Conservation (phyloP, 2,888 invertebrate species). For the Malthinus seriepunctatus region DNA sequence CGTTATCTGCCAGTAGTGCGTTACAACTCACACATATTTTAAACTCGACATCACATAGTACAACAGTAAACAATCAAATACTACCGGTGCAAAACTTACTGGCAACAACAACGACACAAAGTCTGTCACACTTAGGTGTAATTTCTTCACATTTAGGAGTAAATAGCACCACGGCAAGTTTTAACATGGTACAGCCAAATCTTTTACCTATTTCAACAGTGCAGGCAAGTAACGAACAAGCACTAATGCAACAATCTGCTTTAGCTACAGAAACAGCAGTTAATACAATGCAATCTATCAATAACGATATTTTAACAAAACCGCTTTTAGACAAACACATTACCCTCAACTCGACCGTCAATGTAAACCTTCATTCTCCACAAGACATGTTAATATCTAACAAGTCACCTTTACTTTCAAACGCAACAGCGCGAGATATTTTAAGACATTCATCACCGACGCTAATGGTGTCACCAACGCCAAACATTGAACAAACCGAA, state of each 20-base stretch:
- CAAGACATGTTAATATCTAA: constrained; percentile 41
- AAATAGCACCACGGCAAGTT: background rate
- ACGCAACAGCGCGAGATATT: constrained; percentile 49
- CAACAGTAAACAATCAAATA: constrained; percentile 25
- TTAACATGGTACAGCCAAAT: constrained; percentile 1
- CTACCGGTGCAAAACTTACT: constrained; percentile 31
- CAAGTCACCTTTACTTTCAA: constrained; percentile 27
- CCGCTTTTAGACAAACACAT: background rate
- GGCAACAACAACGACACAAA: constrained; percentile 26
- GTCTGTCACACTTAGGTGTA: constrained; percentile 25
- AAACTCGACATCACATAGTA: constrained; percentile 9
- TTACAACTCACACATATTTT: constrained; percentile 17
- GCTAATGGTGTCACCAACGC: constrained; percentile 40
- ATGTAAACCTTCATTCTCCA: constrained; percentile 28
- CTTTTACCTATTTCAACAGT: constrained; percentile 1
- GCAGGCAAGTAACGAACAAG: constrained; percentile 27
- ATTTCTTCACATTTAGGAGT: constrained; percentile 14
- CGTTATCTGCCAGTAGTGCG: constrained; percentile 6
- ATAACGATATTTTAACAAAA: constrained; percentile 32
- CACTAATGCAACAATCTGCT: constrained; percentile 23
- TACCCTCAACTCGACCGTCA: constrained; percentile 34
- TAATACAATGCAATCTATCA: constrained; percentile 27
- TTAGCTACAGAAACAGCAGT: constrained; percentile 23
- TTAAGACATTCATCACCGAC: constrained; percentile 47
- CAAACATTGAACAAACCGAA: constrained; percentile 47